phyloP scores from a whole-genome alignment of 2,888 invertebrate species.

The Mythimna loreyi region DNA sequence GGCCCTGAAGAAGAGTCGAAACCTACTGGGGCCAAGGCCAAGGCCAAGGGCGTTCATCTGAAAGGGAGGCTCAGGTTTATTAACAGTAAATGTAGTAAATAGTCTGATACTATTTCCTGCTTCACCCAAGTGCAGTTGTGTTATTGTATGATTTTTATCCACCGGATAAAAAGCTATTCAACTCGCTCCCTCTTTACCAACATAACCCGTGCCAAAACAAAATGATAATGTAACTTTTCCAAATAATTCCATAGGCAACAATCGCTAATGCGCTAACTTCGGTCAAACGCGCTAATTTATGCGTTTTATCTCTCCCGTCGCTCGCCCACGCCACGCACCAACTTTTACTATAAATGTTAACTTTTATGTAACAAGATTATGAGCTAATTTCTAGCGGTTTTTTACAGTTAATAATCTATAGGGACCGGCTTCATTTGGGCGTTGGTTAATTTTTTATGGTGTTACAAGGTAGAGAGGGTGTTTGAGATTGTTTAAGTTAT shows the following conservation, averaged over 20 bases:
- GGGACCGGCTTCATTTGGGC: conserved; percentile 24
- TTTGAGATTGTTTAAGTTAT: neutral
- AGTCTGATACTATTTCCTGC: too few species aligned
- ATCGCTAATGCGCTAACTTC: conserved; percentile 77
- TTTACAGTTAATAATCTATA: conserved; percentile 34
- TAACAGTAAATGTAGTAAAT: too few species aligned
- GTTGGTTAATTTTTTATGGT: conserved; percentile 34
- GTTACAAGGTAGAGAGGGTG: conserved; percentile 1
- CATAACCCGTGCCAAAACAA: conserved; percentile 54
- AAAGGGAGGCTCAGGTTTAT: too few species aligned
- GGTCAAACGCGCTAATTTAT: conserved; percentile 79
- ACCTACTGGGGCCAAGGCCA: too few species aligned
- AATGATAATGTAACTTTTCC: conserved; percentile 71
- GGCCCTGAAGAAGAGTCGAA: too few species aligned
- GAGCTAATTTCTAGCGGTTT: conserved; percentile 53
- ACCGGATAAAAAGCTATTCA: too few species aligned
- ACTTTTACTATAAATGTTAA: conserved; percentile 63
- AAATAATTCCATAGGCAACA: conserved; percentile 69
- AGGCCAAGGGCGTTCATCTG: too few species aligned
- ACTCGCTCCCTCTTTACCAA: conserved; percentile 29
- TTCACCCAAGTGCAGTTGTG: too few species aligned
- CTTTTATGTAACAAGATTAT: conserved; percentile 60
- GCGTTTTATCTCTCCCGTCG: conserved; percentile 74
- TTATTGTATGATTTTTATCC: too few species aligned
- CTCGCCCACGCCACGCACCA: conserved; percentile 43